These are phyloP conservation scores for Dissostichus mawsoni DNA, from an alignment of 2,113 vertebrate species.

Conservation along the genomic window DNA sequence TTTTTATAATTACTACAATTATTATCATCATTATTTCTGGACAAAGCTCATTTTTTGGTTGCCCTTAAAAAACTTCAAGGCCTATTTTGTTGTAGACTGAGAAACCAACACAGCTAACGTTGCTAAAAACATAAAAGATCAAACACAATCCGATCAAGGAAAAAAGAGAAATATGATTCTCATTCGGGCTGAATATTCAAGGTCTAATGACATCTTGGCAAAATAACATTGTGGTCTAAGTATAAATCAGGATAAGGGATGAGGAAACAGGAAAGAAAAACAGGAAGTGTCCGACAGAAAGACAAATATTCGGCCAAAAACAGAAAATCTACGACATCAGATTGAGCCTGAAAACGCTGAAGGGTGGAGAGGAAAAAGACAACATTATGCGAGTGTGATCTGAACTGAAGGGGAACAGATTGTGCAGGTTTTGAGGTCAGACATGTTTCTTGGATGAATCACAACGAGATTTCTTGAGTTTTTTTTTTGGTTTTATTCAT, in stretches of 20 bases:
- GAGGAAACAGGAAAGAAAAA: not conserved
- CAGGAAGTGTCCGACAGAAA: not conserved
- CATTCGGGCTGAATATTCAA: no score
- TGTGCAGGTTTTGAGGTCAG: not conserved
- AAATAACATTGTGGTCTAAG: not conserved
- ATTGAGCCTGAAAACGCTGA: not conserved
- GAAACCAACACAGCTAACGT: no score
- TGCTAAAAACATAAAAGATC: no score
- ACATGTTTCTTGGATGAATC: not conserved
- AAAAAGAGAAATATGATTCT: no score
- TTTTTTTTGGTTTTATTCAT: no score
- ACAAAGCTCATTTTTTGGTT: no score
- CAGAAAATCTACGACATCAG: not conserved
- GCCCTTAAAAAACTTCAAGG: no score
- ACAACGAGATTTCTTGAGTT: not conserved
- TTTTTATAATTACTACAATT: no score
- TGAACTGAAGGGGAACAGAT: not conserved
- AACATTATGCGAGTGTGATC: not conserved
- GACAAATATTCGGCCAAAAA: not conserved
- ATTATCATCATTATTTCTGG: no score
- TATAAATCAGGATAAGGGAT: not conserved
- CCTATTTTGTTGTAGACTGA: no score
- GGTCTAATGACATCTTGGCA: no score
- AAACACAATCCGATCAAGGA: no score
- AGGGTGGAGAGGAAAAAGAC: not conserved